A percentile compares a stretch with the other conserved stretches of the same genome.
Evolutionary conservation across 2,888 invertebrate genomes (phyloP).

Genomic region (Melipona bicolor): DNA sequence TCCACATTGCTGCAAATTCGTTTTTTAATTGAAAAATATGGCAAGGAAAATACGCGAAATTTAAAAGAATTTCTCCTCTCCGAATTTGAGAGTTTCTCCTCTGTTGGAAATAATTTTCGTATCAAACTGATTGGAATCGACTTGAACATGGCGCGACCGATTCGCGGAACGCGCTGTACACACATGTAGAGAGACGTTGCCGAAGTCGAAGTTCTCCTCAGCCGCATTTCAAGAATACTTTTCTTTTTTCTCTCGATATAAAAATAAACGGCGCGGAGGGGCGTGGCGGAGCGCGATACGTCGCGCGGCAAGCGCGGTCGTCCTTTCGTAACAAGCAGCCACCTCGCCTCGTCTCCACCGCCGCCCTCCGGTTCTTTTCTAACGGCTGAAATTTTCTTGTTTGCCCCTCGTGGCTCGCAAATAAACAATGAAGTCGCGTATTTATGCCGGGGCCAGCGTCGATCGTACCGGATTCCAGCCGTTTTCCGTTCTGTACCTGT

Average conservation of each 20-base stretch:
- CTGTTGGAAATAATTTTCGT: neutral
- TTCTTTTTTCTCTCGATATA: slow-evolving; percentile 68
- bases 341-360: slow-evolving; percentile 27
- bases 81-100: too few species aligned
- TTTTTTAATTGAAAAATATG: too few species aligned
- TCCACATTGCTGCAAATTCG: too few species aligned
- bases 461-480: slow-evolving; percentile 36
- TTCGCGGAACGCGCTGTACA: neutral
- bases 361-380: slow-evolving; percentile 33
- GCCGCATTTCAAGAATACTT: slow-evolving; percentile 68
- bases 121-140: neutral
- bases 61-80: too few species aligned
- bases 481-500: neutral
- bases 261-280: slow-evolving; percentile 67
- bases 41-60: too few species aligned
- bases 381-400: slow-evolving; percentile 58
- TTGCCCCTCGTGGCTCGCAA: slow-evolving; percentile 28
- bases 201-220: slow-evolving; percentile 19
- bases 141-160: neutral
- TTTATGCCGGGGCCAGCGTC: slow-evolving; percentile 48
- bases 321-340: slow-evolving; percentile 75
- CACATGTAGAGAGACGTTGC: neutral
- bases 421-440: slow-evolving; percentile 59
- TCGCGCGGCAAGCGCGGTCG: slow-evolving; percentile 75
- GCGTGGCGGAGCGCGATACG: slow-evolving; percentile 74